A percentile compares a stretch with the other conserved stretches of the same genome.
Conservation (phyloP, 2,113 vertebrate genomes). For the Panthera tigris region DNA sequence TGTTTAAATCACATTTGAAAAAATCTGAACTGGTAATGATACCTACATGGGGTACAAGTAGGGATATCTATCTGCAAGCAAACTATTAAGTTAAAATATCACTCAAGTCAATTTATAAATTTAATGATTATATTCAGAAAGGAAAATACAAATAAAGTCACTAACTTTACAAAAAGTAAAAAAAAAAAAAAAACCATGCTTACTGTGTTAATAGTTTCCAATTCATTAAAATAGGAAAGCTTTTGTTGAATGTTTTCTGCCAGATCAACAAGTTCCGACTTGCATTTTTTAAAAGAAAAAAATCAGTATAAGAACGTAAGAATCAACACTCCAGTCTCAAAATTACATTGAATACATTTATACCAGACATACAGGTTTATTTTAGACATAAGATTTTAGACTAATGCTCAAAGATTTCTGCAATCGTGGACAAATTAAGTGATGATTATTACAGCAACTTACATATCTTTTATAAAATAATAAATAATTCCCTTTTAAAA, state of each 20-base stretch:
- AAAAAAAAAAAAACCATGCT: constrained; percentile 60
- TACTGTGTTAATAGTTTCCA: constrained; percentile 98
- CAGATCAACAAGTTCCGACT: constrained; percentile 95
- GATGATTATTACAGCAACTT: constrained; percentile 29
- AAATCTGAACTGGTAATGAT: neutral
- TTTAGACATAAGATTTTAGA: constrained; percentile 7
- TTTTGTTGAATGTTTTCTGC: constrained; percentile 99
- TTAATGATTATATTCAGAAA: constrained; percentile 24
- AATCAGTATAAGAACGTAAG: constrained; percentile 47
- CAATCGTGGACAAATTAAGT: neutral
- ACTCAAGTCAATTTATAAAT: constrained; percentile 11
- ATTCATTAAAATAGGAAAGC: constrained; percentile 97
- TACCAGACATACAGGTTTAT: neutral
- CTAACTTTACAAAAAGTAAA: constrained; percentile 39
- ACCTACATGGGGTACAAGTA: neutral
- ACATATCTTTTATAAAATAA: constrained; percentile 29
- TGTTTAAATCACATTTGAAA: constrained; percentile 33
- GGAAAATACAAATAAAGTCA: neutral
- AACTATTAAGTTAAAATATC: constrained; percentile 27
- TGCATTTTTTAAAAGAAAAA: constrained; percentile 80
- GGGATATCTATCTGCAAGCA: neutral
- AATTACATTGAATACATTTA: constrained; percentile 24
- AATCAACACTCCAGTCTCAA: constrained; percentile 42
- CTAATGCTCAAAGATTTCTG: constrained; percentile 37
- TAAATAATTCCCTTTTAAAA: neutral